phyloP scores from a whole-genome alignment of 2,797 vertebrate species.

The Miopithecus talapoin region DNA sequence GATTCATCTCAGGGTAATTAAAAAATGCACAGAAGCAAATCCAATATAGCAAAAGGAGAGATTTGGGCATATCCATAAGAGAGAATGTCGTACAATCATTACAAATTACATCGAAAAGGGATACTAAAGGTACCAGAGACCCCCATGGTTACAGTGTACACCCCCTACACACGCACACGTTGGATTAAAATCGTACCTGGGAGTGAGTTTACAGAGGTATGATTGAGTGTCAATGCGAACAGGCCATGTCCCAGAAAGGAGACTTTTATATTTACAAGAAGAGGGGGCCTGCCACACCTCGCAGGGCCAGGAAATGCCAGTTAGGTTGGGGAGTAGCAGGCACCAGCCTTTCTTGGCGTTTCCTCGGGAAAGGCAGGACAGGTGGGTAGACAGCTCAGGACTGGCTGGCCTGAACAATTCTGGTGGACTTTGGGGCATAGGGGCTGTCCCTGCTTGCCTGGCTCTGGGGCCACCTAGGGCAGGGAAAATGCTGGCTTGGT shows the following conservation, averaged over 20 bases:
- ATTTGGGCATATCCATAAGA: rapidly evolving
- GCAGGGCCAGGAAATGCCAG: rapidly evolving
- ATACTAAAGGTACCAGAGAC: rapidly evolving
- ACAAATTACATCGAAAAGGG: not conserved
- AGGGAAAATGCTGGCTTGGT: not conserved
- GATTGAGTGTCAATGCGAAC: too few species aligned
- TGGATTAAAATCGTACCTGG: not conserved
- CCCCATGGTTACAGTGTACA: not conserved
- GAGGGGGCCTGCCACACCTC: not conserved
- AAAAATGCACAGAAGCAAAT: not conserved
- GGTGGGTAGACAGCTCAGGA: not conserved
- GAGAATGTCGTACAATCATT: not conserved
- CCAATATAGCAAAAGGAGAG: not conserved
- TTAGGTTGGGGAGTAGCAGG: not conserved
- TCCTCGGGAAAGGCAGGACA: not conserved
- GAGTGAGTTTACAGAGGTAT: not conserved
- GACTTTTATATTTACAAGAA: not conserved
- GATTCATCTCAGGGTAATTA: not conserved
- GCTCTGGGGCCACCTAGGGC: too few species aligned
- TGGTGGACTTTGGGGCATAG: too few species aligned
- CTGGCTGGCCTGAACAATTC: too few species aligned
- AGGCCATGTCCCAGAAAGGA: too few species aligned
- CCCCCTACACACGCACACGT: rapidly evolving
- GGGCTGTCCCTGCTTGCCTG: not conserved
- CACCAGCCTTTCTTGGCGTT: too few species aligned